These are phyloP conservation scores for Phylloscopus trochiloides DNA, from an alignment of 2,113 vertebrate species.

Conservation along the genomic window DNA sequence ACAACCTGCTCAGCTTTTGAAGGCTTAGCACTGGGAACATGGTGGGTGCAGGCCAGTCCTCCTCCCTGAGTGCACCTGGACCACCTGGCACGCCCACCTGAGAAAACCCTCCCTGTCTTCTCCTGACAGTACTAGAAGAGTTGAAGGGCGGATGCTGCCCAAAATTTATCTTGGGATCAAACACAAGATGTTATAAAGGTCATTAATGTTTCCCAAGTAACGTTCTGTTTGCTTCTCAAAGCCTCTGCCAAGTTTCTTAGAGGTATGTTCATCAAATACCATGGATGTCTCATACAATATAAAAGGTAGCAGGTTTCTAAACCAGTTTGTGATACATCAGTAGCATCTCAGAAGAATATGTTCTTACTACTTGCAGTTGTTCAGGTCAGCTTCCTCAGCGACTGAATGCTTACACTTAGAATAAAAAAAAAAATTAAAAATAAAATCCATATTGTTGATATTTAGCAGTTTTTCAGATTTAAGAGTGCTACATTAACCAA, in stretches of 20 bases:
- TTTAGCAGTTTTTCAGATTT: neutral
- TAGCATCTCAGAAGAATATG: neutral
- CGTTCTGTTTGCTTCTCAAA: constrained; percentile 50
- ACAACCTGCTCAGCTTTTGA: neutral
- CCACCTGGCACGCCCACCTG: neutral
- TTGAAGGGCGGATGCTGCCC: neutral
- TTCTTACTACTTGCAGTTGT: neutral
- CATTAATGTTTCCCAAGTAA: constrained; percentile 49
- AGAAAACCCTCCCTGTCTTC: neutral
- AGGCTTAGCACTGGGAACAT: neutral
- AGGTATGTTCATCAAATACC: neutral
- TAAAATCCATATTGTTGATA: neutral
- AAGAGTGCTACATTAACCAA: neutral
- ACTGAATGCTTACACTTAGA: neutral
- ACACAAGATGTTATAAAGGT: constrained; percentile 48
- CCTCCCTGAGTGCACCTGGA: neutral
- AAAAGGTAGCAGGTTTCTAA: neutral
- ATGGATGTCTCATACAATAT: neutral
- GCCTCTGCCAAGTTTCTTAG: constrained; percentile 31
- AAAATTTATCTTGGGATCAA: constrained; percentile 49
- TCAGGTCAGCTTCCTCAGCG: neutral
- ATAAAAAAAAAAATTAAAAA: neutral
- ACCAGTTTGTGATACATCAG: neutral
- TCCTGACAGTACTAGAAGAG: neutral
- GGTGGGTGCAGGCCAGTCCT: neutral